A percentile compares a stretch with the other conserved stretches of the same genome.
Evolutionary conservation across 2,888 invertebrate species (phyloP).

Genomic region (Celastrina argiolus): DNA sequence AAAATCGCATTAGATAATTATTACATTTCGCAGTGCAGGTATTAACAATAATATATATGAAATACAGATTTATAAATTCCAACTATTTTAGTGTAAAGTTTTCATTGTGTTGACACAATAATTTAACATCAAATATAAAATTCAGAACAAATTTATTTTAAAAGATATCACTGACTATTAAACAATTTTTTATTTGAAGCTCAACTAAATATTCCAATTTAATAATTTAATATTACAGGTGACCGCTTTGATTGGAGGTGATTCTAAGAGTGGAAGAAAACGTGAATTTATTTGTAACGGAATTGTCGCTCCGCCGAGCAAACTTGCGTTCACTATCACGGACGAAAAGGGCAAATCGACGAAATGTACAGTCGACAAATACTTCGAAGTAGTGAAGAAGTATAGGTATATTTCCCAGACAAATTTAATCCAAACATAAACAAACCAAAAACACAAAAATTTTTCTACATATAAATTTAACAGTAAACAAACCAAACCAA

Average conservation of each 20-base stretch:
- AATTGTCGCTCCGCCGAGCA: conserved; percentile 42
- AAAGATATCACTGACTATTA: too few species aligned
- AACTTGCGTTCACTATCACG: conserved; percentile 41
- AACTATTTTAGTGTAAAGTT: too few species aligned
- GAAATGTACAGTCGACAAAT: conserved; percentile 49
- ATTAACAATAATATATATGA: too few species aligned
- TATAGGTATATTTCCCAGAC: conserved; percentile 48
- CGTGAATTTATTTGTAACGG: conserved; percentile 59
- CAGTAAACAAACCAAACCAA: too few species aligned
- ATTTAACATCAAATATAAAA: too few species aligned
- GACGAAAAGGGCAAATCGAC: conserved; percentile 35
- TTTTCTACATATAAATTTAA: too few species aligned
- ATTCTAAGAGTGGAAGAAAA: conserved; percentile 31
- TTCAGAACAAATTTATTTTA: too few species aligned
- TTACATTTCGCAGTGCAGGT: too few species aligned
- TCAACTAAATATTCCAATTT: neutral
- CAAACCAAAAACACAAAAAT: too few species aligned
- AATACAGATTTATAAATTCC: too few species aligned
- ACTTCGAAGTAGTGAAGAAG: conserved; percentile 49
- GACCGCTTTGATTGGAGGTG: conserved; percentile 49
- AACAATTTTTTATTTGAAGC: too few species aligned
- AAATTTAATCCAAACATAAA: neutral
- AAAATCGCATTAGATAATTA: neutral
- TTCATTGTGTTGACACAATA: too few species aligned
- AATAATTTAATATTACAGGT: conserved; percentile 42